Percentiles rank a stretch among this genome's conserved stretches.
phyloP scores from a whole-genome alignment of 2,797 vertebrate species.

The Neostethus bicornis region DNA sequence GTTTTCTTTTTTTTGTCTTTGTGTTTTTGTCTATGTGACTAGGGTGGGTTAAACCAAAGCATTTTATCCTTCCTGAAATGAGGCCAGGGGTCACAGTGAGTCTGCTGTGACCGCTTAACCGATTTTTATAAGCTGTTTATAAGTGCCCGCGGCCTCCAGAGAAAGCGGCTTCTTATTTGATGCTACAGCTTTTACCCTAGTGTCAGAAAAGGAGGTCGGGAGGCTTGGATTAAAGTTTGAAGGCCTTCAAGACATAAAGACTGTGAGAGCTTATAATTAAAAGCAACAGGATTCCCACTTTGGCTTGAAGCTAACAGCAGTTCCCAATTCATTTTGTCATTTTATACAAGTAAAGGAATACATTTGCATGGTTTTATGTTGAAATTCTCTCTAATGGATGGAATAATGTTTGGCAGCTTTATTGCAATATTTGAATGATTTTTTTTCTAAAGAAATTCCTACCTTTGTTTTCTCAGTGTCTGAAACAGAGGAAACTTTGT shows the following conservation, averaged over 20 bases:
- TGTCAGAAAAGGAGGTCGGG: slow-evolving; percentile 46
- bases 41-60: slow-evolving; percentile 49
- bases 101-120: slow-evolving; percentile 61
- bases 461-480: background rate
- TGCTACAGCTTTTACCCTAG: slow-evolving; percentile 50
- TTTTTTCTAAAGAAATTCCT: slow-evolving; percentile 1
- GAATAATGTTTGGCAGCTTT: background rate
- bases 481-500: background rate
- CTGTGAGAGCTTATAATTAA: slow-evolving; percentile 43
- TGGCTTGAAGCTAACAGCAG: slow-evolving; percentile 29
- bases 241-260: slow-evolving; percentile 48
- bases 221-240: slow-evolving; percentile 57
- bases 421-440: background rate
- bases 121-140: slow-evolving; percentile 70
- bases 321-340: slow-evolving; percentile 30
- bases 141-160: slow-evolving; percentile 35
- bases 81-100: slow-evolving; percentile 61
- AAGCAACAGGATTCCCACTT: slow-evolving; percentile 40
- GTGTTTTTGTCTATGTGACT: slow-evolving; percentile 15
- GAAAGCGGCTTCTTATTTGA: slow-evolving; percentile 57
- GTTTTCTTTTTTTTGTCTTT: slow-evolving; percentile 46
- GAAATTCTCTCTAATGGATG: background rate
- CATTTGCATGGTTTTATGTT: slow-evolving; percentile 5
- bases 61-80: slow-evolving; percentile 57
- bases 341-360: slow-evolving; percentile 18